Evolutionary conservation across 2,797 vertebrate species (phyloP), one percentile per base, ranked within the genome.

Genomic region (Cossypha polioptera): DNA sequence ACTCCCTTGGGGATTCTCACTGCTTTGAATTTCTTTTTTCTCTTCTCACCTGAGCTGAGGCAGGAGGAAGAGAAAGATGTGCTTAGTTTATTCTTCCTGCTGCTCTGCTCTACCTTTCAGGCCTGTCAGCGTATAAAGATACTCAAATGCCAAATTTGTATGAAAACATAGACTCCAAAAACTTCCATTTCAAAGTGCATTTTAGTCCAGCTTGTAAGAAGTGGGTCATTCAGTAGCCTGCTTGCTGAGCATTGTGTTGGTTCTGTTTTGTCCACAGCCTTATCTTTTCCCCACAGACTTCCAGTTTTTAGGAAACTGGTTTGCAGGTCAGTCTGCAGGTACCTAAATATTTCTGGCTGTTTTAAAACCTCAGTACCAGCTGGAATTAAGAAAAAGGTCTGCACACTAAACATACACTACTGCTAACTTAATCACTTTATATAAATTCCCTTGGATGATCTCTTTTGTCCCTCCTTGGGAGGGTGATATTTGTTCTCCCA

Each of bases 221-320:
- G 48, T 26, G 21, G 65, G 33, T 68, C 61, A 55, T 65, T 72
- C 36, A 19, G 16, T 29, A 47, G 21, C 24, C 67, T 82, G 48
- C 59, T 87, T 53, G 59, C 68, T 87, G 72, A 50, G 11, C 51
- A 25, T 53, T 63, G 36, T 65, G 57, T 61, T 67, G 35, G 35
- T 16, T 61, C 16, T 55, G 57, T 38, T 95, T 93, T 90, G 82
- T 59, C 76, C 85, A 38, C 78, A 59, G 84, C 33, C 72, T 91
- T 94, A 92, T 95, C 94, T 91, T 92, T 72, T 40, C 78, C 47
- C 73, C 59, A 43, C 85, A 93, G 48, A 59, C 24, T 88, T 88
- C 54, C 57, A 87, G 81, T 43, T 91, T 72, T 67, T 42, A 76
- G 85, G 47, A 80, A 53, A 51, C 16, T 13, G 16, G 33, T 81